Evolutionary conservation across 2,113 vertebrate genomes (phyloP).

Genomic region (Aramus guarauna): DNA sequence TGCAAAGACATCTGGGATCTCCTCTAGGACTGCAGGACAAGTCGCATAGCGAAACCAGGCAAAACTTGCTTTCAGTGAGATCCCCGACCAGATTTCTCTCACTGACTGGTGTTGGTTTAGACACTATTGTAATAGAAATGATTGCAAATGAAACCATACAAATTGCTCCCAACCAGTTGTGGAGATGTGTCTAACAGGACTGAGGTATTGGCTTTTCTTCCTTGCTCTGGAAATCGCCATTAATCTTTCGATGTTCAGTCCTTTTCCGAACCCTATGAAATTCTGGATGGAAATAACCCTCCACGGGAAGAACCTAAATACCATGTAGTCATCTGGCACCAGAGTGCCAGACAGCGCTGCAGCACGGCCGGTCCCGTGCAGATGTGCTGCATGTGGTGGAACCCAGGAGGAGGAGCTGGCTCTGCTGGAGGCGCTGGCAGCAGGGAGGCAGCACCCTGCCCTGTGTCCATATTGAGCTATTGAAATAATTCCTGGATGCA

Average conservation of each 20-base stretch:
- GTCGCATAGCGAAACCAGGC: neutral
- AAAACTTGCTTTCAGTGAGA: neutral
- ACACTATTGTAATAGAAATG: neutral
- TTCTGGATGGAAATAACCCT: neutral
- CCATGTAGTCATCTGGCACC: neutral
- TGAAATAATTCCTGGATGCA: neutral
- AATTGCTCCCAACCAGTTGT: neutral
- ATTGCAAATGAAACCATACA: neutral
- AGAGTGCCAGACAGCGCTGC: neutral
- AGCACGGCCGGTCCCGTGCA: neutral
- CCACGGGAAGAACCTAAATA: neutral
- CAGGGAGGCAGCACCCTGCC: neutral
- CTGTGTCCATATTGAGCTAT: neutral
- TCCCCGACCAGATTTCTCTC: neutral
- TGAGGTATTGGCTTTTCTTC: neutral
- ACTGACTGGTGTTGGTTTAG: neutral
- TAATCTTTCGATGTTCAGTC: neutral
- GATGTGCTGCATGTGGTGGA: fast-evolving
- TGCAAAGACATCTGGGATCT: neutral
- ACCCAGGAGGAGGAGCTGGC: neutral
- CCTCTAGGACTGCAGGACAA: neutral
- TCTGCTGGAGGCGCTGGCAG: neutral
- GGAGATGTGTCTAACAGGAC: neutral
- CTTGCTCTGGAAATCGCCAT: neutral
- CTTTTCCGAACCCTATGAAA: neutral